phyloP scores from a whole-genome alignment of 2,797 vertebrate genomes.

The Pangasius larnaudii region DNA sequence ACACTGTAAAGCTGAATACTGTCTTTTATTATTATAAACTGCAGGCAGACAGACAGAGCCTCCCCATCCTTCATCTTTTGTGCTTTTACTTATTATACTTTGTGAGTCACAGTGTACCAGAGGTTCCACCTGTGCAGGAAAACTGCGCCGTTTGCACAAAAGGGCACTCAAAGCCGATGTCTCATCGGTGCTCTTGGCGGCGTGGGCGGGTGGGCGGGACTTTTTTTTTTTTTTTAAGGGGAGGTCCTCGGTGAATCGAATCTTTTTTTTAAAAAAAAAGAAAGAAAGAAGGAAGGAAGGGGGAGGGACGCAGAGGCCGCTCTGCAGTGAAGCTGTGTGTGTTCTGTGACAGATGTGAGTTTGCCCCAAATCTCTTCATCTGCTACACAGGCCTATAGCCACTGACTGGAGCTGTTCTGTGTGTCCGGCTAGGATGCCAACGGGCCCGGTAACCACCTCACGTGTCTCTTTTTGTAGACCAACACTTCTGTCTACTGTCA shows the following conservation, averaged over 20 bases:
- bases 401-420: slow-evolving; percentile 88
- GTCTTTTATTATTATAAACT: slow-evolving; percentile 17
- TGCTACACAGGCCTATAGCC: slow-evolving; percentile 90
- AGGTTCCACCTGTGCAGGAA: slow-evolving; percentile 63
- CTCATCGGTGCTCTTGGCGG: slow-evolving; percentile 61
- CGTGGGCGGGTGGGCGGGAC: slow-evolving; percentile 38
- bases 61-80: background rate
- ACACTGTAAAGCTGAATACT: slow-evolving; percentile 4
- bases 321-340: slow-evolving; percentile 75
- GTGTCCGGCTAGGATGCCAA: slow-evolving; percentile 83
- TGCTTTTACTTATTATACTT: background rate
- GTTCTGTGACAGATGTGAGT: slow-evolving; percentile 84
- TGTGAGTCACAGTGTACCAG: slow-evolving; percentile 21
- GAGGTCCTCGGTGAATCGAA: slow-evolving; percentile 45
- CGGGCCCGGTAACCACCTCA: slow-evolving; percentile 89
- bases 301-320: slow-evolving; percentile 55
- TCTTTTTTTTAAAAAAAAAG: background rate
- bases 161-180: slow-evolving; percentile 54
- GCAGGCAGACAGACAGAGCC: background rate
- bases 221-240: background rate
- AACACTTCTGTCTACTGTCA: slow-evolving; percentile 74
- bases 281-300: slow-evolving; percentile 26
- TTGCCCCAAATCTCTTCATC: slow-evolving; percentile 89
- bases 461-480: slow-evolving; percentile 81
- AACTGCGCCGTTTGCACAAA: slow-evolving; percentile 61